These are phyloP conservation scores for Criorhina ranunculi DNA, from an alignment of 2,888 invertebrate species.

Conservation along the genomic window DNA sequence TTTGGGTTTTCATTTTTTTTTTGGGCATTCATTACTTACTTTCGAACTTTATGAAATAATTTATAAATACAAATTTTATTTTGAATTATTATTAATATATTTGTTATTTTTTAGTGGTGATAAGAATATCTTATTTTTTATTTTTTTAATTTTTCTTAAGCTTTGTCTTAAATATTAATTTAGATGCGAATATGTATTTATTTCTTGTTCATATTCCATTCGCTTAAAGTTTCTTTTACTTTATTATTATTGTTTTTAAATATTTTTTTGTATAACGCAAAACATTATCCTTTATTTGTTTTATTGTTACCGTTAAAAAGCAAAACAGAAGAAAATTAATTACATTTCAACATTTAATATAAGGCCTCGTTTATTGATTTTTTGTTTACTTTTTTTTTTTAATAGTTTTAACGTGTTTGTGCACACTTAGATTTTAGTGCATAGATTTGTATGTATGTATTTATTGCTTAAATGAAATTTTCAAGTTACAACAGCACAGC, in stretches of 20 bases:
- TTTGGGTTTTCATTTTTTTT: slow-evolving; percentile 21
- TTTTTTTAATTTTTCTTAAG: slow-evolving; percentile 12
- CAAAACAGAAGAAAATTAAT: slow-evolving; percentile 15
- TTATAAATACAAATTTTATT: slow-evolving; percentile 24
- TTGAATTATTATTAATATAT: slow-evolving; percentile 1
- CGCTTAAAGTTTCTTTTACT: slow-evolving; percentile 3
- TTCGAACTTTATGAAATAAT: slow-evolving; percentile 17
- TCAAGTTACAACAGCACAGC: no score
- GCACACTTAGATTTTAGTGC: no score
- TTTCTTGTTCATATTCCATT: slow-evolving; percentile 5
- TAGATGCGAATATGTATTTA: neutral
- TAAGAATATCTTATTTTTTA: slow-evolving; percentile 1
- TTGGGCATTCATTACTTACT: slow-evolving; percentile 19
- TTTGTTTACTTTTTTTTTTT: neutral
- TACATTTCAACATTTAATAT: slow-evolving; percentile 26
- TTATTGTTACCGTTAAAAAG: neutral
- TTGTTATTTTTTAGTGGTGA: neutral
- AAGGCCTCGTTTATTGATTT: slow-evolving; percentile 55
- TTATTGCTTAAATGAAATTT: no score
- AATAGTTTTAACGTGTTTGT: neutral
- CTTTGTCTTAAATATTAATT: slow-evolving; percentile 22
- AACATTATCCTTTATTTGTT: neutral
- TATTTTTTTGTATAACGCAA: slow-evolving; percentile 2
- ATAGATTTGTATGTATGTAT: no score
- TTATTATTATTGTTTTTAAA: neutral